Base-by-base conservation (phyloP, 1,140 invertebrate genomes). In the Achroia grisella region DNA sequence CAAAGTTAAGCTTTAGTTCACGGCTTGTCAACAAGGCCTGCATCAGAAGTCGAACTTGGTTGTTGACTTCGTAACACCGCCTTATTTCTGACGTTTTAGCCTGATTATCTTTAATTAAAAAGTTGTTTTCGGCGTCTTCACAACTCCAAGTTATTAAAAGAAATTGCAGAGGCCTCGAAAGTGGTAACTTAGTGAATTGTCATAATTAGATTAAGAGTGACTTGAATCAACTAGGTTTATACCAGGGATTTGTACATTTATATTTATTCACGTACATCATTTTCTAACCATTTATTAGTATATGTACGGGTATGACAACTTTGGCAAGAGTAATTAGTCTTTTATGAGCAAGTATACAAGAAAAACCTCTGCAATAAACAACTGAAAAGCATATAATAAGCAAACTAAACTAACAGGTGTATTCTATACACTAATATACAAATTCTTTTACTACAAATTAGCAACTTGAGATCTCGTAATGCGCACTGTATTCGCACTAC, bases 51-150 rank as follows among this genome's bases (percentile, higher is more conserved):
- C 62, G 58, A 71, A 77, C 66, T 78, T 72, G 51, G 56, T 52
- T 48, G 56, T 67, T 56, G 57, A 55, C 57, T 54, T 48, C 56
- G 55, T 68, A 70, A 71, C 67, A 71, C 60, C 62, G 64, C 59
- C 52, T 70, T 66, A 75, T 69, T 71, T 62, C 67, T 70, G 64
- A 73, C 67, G 55, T 69, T 78, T 72, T 58, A 60, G 58, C 62
- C 62, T 77, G 65, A 71, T 77, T 73, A 78, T 75, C 66, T 71
- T 79, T 75, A 75, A 78, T 81, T 78, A 78, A 77, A 81, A 77
- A 77, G 71, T 81, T 79, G 66, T 70, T 72, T 75, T 69, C 70
- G 66, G 56, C 63, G 54, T 64, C 62, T 56, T 51, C 62, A 51
- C 71, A 71, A 70, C 70, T 74, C 56, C 56, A 65, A 72, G 57